These are phyloP conservation scores for Aphrophora alni DNA, from an alignment of 2,888 invertebrate species.

Conservation along the genomic window DNA sequence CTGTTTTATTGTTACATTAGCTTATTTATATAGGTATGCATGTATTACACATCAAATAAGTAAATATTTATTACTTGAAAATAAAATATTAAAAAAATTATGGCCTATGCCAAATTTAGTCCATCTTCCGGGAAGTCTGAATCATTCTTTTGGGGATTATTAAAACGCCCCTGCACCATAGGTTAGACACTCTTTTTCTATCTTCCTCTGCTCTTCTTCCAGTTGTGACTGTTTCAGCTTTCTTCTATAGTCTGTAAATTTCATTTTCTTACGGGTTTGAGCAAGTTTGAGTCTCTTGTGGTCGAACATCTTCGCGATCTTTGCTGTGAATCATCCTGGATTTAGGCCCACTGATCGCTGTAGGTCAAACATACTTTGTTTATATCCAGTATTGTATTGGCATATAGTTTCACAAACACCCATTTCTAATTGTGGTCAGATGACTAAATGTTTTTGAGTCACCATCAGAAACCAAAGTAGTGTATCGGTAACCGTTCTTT, in stretches of 20 bases:
- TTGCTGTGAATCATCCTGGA: slow-evolving; percentile 9
- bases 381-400: slow-evolving; percentile 24
- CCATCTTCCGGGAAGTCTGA: slow-evolving; percentile 16
- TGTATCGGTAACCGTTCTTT: slow-evolving; percentile 30
- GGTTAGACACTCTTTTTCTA: slow-evolving; percentile 11
- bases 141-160: too few relatives aligned
- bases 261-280: slow-evolving; percentile 15
- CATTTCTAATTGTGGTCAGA: slow-evolving; percentile 18
- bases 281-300: slow-evolving; percentile 19
- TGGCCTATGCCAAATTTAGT: slow-evolving; percentile 7
- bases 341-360: neutral
- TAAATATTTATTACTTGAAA: too few relatives aligned
- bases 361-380: neutral
- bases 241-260: slow-evolving; percentile 25
- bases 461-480: slow-evolving; percentile 35
- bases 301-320: slow-evolving; percentile 10
- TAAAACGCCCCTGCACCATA: slow-evolving; percentile 24
- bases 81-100: neutral
- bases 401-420: slow-evolving; percentile 3
- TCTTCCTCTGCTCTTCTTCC: slow-evolving; percentile 17
- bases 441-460: slow-evolving; percentile 38
- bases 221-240: slow-evolving; percentile 13
- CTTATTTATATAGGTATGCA: too few relatives aligned
- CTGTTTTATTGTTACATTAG: slow-evolving; percentile 9
- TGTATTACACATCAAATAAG: slow-evolving; percentile 3